These are phyloP conservation scores for Macheiramphus alcinus DNA, from an alignment of 2,113 vertebrate genomes.

Conservation along the genomic window DNA sequence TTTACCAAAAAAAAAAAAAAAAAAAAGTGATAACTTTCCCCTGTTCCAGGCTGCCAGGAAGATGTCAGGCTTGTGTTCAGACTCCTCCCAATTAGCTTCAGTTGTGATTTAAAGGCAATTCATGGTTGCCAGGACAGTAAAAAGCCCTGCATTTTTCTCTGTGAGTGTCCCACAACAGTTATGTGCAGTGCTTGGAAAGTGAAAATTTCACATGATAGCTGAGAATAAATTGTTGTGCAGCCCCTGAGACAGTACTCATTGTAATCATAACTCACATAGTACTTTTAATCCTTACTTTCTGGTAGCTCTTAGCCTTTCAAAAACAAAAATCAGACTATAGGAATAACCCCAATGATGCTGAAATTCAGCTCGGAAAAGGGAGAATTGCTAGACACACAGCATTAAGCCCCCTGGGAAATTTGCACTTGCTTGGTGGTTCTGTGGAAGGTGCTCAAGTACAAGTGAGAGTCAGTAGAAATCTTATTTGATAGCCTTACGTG, in stretches of 20 bases:
- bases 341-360: neutral
- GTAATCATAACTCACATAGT: neutral
- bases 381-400: neutral
- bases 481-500: neutral
- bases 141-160: neutral
- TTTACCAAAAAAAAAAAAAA: neutral
- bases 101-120: neutral
- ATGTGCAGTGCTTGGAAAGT: neutral
- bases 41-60: neutral
- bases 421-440: neutral
- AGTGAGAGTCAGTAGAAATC: neutral
- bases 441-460: neutral
- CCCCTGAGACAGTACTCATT: neutral
- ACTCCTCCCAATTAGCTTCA: neutral
- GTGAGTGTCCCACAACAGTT: neutral
- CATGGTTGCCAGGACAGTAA: neutral
- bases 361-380: neutral
- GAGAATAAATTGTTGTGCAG: neutral
- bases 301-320: neutral
- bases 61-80: neutral
- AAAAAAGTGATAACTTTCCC: neutral
- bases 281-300: neutral
- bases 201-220: neutral
- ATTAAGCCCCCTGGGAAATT: neutral
- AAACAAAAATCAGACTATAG: neutral